Percentiles rank a stretch among this genome's conserved stretches.
phyloP scores from a whole-genome alignment of 1,140 invertebrate genomes.

The Drosophila pachea region DNA sequence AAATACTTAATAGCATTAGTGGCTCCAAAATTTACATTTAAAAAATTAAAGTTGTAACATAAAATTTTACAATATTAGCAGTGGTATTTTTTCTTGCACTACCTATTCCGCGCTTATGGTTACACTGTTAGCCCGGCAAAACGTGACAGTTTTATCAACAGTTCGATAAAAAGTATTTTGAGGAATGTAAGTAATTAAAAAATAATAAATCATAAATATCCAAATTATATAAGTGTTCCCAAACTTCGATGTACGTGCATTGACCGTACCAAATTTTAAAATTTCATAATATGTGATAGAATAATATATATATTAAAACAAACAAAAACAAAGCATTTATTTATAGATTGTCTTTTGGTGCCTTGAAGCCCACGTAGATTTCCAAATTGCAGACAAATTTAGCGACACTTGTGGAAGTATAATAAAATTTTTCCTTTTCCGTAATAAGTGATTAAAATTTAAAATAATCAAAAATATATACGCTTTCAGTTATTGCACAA shows the following conservation, averaged over 20 bases:
- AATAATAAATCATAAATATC: neutral
- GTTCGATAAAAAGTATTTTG: neutral
- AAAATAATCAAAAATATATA: neutral
- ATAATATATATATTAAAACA: conserved; percentile 4
- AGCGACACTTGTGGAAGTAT: neutral
- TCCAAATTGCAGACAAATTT: conserved; percentile 23
- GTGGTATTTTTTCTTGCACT: neutral
- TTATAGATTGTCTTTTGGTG: conserved; percentile 36
- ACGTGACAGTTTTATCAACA: conserved; percentile 1
- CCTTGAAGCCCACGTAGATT: conserved; percentile 30
- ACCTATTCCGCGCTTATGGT: neutral
- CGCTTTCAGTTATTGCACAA: conserved; percentile 79
- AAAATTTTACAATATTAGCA: neutral
- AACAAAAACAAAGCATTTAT: conserved; percentile 34
- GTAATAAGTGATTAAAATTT: neutral
- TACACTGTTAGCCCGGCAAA: conserved; percentile 5
- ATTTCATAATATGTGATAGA: neutral
- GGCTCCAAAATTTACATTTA: neutral
- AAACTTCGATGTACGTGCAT: neutral
- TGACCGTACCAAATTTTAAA: neutral
- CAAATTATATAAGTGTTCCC: no score
- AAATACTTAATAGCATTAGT: neutral
- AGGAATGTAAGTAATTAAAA: neutral
- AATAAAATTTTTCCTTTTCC: neutral
- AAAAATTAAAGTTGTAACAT: neutral